Conservation (phyloP, 2,888 invertebrate species). For the Drosophila rellima region DNA sequence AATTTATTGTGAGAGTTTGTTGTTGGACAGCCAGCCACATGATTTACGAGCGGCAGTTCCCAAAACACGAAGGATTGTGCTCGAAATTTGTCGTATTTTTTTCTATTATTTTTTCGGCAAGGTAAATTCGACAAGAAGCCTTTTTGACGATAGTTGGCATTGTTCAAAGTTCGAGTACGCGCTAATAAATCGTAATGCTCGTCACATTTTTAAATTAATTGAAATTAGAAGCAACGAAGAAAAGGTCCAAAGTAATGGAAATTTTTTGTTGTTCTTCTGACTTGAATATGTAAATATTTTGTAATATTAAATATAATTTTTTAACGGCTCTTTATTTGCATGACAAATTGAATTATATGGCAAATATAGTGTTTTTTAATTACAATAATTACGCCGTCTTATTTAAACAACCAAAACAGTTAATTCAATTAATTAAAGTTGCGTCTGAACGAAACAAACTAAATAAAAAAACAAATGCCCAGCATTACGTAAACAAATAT, state of each 20-base stretch:
- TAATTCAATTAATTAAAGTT: slow-evolving; percentile 68
- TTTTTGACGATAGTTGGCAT: background rate
- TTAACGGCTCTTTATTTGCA: no score
- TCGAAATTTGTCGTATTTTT: slow-evolving; percentile 12
- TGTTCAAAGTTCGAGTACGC: background rate
- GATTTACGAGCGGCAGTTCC: slow-evolving; percentile 64
- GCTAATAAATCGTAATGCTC: slow-evolving; percentile 2
- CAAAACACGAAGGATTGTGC: slow-evolving; percentile 29
- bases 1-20: slow-evolving; percentile 67
- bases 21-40: slow-evolving; percentile 33
- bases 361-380: background rate
- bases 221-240: background rate
- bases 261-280: no score
- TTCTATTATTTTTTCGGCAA: background rate
- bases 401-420: slow-evolving; percentile 9
- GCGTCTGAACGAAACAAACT: slow-evolving; percentile 29
- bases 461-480: slow-evolving; percentile 30
- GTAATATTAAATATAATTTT: no score
- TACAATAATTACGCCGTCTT: background rate
- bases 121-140: slow-evolving; percentile 7
- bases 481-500: slow-evolving; percentile 71
- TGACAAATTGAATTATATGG: no score
- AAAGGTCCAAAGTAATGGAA: no score
- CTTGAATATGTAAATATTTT: no score
- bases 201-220: background rate